These are phyloP conservation scores for Iphiclides podalirius DNA, from an alignment of 2,888 invertebrate genomes.

Conservation along the genomic window DNA sequence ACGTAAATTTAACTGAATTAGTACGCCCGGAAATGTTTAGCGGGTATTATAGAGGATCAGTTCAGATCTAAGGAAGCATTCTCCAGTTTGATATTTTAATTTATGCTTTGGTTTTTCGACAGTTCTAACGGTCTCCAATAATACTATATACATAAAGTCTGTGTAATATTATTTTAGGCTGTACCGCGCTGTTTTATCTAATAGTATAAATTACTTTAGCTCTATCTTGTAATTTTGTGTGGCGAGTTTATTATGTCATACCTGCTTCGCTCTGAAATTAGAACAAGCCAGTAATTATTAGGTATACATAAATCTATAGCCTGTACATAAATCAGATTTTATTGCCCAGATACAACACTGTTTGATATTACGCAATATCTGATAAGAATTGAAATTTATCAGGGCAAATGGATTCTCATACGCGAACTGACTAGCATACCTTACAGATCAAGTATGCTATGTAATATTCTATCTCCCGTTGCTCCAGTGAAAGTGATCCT, in stretches of 20 bases:
- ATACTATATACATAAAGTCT: neutral
- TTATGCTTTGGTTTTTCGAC: too few relatives aligned
- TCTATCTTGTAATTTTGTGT: neutral
- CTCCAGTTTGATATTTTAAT: too few relatives aligned
- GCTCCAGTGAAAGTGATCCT: conserved; percentile 75
- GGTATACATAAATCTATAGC: neutral
- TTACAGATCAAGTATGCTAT: conserved; percentile 44
- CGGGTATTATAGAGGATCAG: too few relatives aligned
- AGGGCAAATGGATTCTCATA: neutral
- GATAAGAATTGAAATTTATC: neutral
- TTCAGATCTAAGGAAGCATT: too few relatives aligned
- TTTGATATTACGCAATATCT: conserved; percentile 1
- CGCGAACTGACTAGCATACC: conserved; percentile 18
- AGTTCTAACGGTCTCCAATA: too few relatives aligned
- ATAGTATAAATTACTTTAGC: neutral
- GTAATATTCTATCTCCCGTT: conserved; percentile 56
- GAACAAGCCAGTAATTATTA: conserved; percentile 1
- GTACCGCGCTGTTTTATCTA: neutral
- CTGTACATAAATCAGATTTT: neutral
- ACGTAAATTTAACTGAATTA: too few relatives aligned
- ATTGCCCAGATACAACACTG: neutral
- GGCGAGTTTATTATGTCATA: neutral
- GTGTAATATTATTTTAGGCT: neutral
- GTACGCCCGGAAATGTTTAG: too few relatives aligned
- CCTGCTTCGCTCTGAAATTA: neutral